Conservation (phyloP, 1,140 invertebrate species). For the Sycobia sp. region DNA sequence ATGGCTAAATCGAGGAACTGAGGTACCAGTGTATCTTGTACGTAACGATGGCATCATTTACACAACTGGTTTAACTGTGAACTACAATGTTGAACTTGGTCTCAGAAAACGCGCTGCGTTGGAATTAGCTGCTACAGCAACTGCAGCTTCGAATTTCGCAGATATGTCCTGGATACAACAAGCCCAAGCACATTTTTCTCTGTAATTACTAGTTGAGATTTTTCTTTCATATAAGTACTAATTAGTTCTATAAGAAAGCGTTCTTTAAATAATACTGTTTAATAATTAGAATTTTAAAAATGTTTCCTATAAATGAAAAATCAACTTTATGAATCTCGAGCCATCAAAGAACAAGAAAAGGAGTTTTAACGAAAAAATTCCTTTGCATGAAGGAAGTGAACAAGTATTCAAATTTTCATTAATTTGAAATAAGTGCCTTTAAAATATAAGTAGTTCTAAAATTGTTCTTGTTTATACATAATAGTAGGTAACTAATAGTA, state of each 20-base stretch:
- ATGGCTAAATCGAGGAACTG: conserved; percentile 84
- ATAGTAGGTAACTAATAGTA: too few relatives aligned
- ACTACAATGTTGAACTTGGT: conserved; percentile 92
- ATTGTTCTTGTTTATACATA: too few relatives aligned
- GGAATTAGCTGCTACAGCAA: background rate
- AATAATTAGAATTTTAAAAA: background rate
- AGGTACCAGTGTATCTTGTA: conserved; percentile 95
- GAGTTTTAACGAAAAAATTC: background rate
- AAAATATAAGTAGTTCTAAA: too few relatives aligned
- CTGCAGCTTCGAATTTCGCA: conserved; percentile 47
- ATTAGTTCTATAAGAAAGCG: background rate
- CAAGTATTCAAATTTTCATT: too few relatives aligned
- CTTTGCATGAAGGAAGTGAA: too few relatives aligned
- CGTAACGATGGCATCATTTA: conserved; percentile 98
- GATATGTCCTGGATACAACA: conserved; percentile 66
- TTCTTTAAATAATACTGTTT: background rate
- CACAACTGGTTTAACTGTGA: conserved; percentile 95
- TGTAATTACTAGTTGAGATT: background rate
- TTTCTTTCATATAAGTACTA: background rate
- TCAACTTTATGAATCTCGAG: too few relatives aligned
- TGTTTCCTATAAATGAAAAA: too few relatives aligned
- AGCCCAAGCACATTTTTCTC: conserved; percentile 37
- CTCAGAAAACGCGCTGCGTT: conserved; percentile 66
- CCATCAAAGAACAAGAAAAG: background rate
- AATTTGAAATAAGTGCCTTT: too few relatives aligned